Percentiles rank a stretch among this genome's conserved stretches.
These are phyloP conservation scores for Gymnocephalus cernua DNA, from an alignment of 2,113 vertebrate genomes.

Conservation along the genomic window DNA sequence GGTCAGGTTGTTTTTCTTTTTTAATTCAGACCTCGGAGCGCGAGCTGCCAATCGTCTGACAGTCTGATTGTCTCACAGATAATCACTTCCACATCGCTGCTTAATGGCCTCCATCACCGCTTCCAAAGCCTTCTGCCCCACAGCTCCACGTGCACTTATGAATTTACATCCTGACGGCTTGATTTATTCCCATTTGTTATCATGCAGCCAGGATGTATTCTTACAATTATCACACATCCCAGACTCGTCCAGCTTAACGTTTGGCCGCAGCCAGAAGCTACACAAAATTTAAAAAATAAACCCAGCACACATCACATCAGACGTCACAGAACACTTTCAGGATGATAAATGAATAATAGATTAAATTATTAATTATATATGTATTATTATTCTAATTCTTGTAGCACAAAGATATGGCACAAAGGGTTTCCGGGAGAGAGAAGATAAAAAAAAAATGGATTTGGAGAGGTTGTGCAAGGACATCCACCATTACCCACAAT, in stretches of 20 bases:
- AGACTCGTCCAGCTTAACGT: too few species aligned
- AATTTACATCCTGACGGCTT: not conserved
- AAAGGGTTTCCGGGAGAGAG: too few species aligned
- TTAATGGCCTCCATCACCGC: slow-evolving; percentile 44
- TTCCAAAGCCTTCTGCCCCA: not conserved
- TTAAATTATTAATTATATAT: not conserved
- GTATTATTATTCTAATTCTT: too few species aligned
- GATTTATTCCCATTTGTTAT: not conserved
- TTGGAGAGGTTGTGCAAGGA: too few species aligned
- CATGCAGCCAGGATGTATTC: not conserved
- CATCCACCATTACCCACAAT: too few species aligned
- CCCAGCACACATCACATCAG: too few species aligned
- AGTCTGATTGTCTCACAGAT: slow-evolving; percentile 50
- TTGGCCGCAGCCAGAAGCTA: too few species aligned
- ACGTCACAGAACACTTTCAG: too few species aligned
- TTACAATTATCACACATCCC: not conserved
- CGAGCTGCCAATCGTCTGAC: slow-evolving; percentile 37
- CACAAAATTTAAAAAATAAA: not conserved
- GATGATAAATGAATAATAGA: too few species aligned
- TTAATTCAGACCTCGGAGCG: slow-evolving; percentile 37
- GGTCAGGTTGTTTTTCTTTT: slow-evolving; percentile 28
- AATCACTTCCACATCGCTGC: slow-evolving; percentile 51
- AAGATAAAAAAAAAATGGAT: too few species aligned
- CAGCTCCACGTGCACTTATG: not conserved
- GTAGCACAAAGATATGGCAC: too few species aligned